phyloP scores from a whole-genome alignment of 2,888 invertebrate genomes.

The Selenia dentaria region DNA sequence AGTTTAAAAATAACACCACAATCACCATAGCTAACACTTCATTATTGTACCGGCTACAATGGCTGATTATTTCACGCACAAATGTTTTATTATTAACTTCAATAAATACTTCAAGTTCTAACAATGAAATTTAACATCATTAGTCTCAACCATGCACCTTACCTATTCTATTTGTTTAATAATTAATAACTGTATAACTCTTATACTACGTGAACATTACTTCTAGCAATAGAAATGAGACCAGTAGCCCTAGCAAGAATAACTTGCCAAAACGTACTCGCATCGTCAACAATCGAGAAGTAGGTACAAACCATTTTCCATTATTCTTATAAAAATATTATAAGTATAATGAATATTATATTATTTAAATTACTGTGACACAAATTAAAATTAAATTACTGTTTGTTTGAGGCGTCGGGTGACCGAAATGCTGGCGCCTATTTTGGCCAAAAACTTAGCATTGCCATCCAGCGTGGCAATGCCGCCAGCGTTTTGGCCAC shows the following conservation, averaged over 20 bases:
- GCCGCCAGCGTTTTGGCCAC: too few relatives aligned
- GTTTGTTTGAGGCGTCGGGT: too few relatives aligned
- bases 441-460: too few relatives aligned
- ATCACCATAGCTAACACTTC: too few relatives aligned
- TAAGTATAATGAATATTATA: too few relatives aligned
- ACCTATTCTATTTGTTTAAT: constrained; percentile 28
- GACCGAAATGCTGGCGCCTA: too few relatives aligned
- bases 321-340: too few relatives aligned
- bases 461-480: too few relatives aligned
- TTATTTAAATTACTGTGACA: too few relatives aligned
- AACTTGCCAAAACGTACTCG: not conserved
- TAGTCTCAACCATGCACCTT: constrained; percentile 28
- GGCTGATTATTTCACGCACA: constrained; percentile 3
- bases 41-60: not conserved
- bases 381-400: too few relatives aligned
- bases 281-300: not conserved
- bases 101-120: constrained; percentile 60
- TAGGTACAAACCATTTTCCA: too few relatives aligned
- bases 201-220: constrained; percentile 47
- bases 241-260: constrained; percentile 37
- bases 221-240: constrained; percentile 65
- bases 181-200: constrained; percentile 44
- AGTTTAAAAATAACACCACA: too few relatives aligned
- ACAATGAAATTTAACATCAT: constrained; percentile 55
- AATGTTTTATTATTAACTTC: constrained; percentile 19